Percentiles rank a stretch among this genome's conserved stretches.
Evolutionary conservation across 2,113 vertebrate species (phyloP).

Genomic region (Physeter macrocephalus): DNA sequence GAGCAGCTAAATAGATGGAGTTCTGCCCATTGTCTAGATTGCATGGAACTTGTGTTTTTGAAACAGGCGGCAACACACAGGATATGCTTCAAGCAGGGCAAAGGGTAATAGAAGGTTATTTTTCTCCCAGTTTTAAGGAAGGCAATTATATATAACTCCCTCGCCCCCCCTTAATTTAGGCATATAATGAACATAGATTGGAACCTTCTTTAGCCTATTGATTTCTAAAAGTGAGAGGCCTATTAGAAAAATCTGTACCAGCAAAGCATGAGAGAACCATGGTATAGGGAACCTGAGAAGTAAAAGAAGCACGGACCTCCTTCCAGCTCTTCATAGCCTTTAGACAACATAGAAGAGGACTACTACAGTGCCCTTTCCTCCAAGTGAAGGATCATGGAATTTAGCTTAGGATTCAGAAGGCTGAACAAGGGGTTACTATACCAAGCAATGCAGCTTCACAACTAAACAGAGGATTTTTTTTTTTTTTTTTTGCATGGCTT

Average conservation of each 20-base stretch:
- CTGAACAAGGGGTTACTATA: neutral
- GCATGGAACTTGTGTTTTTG: neutral
- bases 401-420: neutral
- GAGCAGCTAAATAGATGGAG: neutral
- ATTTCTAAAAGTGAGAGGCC: neutral
- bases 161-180: neutral
- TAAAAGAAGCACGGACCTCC: neutral
- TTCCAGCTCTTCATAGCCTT: neutral
- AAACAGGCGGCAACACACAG: neutral
- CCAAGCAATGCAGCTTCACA: neutral
- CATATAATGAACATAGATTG: neutral
- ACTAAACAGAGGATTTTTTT: neutral
- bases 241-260: neutral
- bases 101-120: neutral
- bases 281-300: neutral
- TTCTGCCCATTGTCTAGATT: neutral
- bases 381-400: neutral
- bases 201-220: neutral
- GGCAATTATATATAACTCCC: neutral
- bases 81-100: neutral
- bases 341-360: no score
- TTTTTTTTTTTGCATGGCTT: neutral
- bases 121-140: neutral
- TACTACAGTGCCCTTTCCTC: accelerated
- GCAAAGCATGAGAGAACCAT: neutral